phyloP scores from a whole-genome alignment of 1,140 invertebrate species.

The Drosophila ironensis region DNA sequence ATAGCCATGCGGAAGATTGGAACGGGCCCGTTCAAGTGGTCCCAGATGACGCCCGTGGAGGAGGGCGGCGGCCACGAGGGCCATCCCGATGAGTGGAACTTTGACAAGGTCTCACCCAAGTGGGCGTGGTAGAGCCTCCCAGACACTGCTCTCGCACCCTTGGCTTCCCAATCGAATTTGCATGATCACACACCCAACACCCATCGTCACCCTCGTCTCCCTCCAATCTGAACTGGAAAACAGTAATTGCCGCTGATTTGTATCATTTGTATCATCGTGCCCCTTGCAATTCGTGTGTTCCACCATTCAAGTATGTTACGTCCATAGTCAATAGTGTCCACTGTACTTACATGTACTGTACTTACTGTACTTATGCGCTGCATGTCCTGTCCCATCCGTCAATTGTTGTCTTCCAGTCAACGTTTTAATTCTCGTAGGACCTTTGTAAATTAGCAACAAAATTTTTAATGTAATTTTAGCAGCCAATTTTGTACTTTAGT shows the following conservation, averaged over 20 bases:
- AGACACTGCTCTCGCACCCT: neutral
- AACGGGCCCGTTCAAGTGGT: slow-evolving; percentile 88
- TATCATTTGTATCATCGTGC: slow-evolving; percentile 12
- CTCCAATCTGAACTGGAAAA: slow-evolving; percentile 21
- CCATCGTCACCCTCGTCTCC: too few species aligned
- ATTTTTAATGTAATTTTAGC: slow-evolving; percentile 34
- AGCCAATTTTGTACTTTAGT: slow-evolving; percentile 56
- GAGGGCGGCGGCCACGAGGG: slow-evolving; percentile 84
- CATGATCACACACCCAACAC: slow-evolving; percentile 1
- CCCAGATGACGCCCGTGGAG: slow-evolving; percentile 84
- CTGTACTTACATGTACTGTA: slow-evolving; percentile 45
- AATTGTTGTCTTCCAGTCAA: slow-evolving; percentile 63
- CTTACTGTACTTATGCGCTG: slow-evolving; percentile 9
- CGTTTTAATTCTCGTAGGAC: slow-evolving; percentile 6
- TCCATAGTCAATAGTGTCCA: slow-evolving; percentile 52
- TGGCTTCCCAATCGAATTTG: slow-evolving; percentile 26
- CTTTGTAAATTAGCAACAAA: slow-evolving; percentile 40
- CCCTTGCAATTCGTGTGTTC: slow-evolving; percentile 49
- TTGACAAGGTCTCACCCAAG: slow-evolving; percentile 83
- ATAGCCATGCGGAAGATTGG: slow-evolving; percentile 61
- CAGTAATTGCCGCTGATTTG: slow-evolving; percentile 39
- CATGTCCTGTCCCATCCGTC: slow-evolving; percentile 25
- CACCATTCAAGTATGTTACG: slow-evolving; percentile 42
- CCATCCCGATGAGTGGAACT: slow-evolving; percentile 90
- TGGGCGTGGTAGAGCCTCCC: slow-evolving; percentile 83